A percentile compares a stretch with the other conserved stretches of the same genome.
Evolutionary conservation across 2,113 vertebrate species (phyloP).

Genomic region (Otocyon megalotis): DNA sequence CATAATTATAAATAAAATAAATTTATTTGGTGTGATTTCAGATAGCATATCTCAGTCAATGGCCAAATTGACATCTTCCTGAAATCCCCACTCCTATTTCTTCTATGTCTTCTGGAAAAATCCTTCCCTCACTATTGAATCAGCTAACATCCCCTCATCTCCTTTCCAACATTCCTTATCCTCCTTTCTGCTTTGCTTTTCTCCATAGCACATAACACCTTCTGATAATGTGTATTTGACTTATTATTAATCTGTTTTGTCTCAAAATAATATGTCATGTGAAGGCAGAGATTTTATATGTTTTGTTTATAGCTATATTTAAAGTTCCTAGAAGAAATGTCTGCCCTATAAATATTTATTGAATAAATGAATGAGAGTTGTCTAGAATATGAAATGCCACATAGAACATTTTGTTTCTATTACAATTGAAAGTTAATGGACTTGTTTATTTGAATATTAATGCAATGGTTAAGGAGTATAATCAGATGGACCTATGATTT

Average conservation of each 20-base stretch:
- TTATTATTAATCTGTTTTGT: neutral
- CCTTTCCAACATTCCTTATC: neutral
- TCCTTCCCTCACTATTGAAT: neutral
- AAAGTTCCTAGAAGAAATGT: neutral
- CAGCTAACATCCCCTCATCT: neutral
- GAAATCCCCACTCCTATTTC: neutral
- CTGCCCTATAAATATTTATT: neutral
- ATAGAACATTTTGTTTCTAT: neutral
- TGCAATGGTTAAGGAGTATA: neutral
- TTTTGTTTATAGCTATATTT: constrained; percentile 28
- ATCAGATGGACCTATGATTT: neutral
- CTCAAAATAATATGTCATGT: neutral
- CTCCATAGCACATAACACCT: neutral
- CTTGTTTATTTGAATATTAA: neutral
- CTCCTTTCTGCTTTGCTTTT: neutral
- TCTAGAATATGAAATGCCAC: neutral
- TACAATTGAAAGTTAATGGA: neutral
- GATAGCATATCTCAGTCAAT: neutral
- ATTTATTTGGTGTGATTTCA: neutral
- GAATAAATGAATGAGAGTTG: neutral
- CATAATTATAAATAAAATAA: neutral
- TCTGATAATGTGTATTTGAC: neutral
- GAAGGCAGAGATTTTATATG: neutral
- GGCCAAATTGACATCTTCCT: neutral
- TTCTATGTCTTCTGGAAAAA: neutral